Base-by-base conservation (phyloP, 37 sponge, comb jelly and placozoan genomes). In the Haliclona indistincta region DNA sequence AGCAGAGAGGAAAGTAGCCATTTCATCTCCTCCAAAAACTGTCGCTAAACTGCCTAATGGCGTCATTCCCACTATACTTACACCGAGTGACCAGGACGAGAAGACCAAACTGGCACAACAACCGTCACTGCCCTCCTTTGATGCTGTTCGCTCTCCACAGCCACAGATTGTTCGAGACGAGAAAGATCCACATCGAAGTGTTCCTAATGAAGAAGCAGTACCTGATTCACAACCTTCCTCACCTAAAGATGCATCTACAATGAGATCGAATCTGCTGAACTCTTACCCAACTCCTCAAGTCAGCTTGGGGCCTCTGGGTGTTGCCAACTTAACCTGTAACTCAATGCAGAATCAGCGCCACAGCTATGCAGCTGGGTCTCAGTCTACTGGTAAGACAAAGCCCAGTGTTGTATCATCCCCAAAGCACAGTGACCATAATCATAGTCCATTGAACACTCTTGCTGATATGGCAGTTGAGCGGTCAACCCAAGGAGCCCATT, bases 261-360 rank as follows among this genome's bases (percentile, higher is more conserved):
- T 54, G 1, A 64, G 79, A 26, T 64, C 67, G 7, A 67, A 41
- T 8, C 41, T 83, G 19, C 22, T 83, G 70, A 43, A 63, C 40
- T 69, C 84, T 0, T 75, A 76, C 64, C 75, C 62, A 22, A 30
- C 45, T 37, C 49, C 45, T 4, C 29, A 26, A 0, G 52, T 49
- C 11, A 35, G 60, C 25, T 19, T 36, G 45, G 33, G 68, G 25
- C 41, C 64, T 17, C 32, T 28, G 33, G 49, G 65, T 0, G 23
- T 35, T 0, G 47, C 63, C 28, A 77, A 76, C 53, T 56, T 22
- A 41, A 33, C 63, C 5, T n/a, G n/a, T n/a, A n/a, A n/a, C n/a
- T 64, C 77, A 1, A 68, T 45, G 3, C 84, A 83, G 52, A 49
- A 83, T 53, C 84, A 83, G 58, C 33, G 84, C 28, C 84, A 83